phyloP scores from a whole-genome alignment of 2,113 vertebrate species.

The Channa argus region DNA sequence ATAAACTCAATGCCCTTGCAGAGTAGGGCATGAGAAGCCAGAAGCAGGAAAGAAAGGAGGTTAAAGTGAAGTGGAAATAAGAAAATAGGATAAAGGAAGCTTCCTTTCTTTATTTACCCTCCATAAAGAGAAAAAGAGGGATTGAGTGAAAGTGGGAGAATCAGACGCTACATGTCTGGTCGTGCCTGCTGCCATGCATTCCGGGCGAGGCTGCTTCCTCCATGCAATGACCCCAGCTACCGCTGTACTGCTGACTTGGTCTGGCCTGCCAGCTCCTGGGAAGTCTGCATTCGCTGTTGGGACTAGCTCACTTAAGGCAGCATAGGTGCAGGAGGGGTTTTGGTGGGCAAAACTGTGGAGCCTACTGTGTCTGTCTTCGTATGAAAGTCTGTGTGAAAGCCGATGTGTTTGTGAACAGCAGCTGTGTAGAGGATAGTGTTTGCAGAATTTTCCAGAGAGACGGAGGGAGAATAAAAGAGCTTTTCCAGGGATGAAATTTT shows the following conservation, averaged over 20 bases:
- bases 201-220: slow-evolving; percentile 78
- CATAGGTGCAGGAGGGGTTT: slow-evolving; percentile 6
- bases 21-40: slow-evolving; percentile 61
- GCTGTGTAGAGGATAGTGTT: slow-evolving; percentile 58
- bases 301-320: slow-evolving; percentile 27
- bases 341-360: slow-evolving; percentile 29
- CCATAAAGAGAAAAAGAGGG: background rate
- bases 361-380: slow-evolving; percentile 62
- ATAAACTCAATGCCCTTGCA: slow-evolving; percentile 75
- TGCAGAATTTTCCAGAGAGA: slow-evolving; percentile 68
- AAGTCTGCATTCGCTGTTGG: slow-evolving; percentile 25
- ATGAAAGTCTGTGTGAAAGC: slow-evolving; percentile 53
- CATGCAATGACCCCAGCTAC: slow-evolving; percentile 66
- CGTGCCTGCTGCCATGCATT: slow-evolving; percentile 74
- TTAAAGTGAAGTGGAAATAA: slow-evolving; percentile 51
- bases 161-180: slow-evolving; percentile 72
- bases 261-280: slow-evolving; percentile 38
- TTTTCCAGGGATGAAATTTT: slow-evolving; percentile 79
- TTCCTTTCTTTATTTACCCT: too few relatives aligned
- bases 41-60: slow-evolving; percentile 35
- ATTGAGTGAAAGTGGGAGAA: slow-evolving; percentile 34
- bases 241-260: slow-evolving; percentile 61
- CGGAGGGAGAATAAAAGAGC: slow-evolving; percentile 45
- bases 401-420: slow-evolving; percentile 55
- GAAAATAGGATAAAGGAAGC: slow-evolving; percentile 36